A percentile compares a stretch with the other conserved stretches of the same genome.
Evolutionary conservation across 30 jellyfish, hydroid and myxozoan genomes (phyloP).

Genomic region (Aurelia coerulea): DNA sequence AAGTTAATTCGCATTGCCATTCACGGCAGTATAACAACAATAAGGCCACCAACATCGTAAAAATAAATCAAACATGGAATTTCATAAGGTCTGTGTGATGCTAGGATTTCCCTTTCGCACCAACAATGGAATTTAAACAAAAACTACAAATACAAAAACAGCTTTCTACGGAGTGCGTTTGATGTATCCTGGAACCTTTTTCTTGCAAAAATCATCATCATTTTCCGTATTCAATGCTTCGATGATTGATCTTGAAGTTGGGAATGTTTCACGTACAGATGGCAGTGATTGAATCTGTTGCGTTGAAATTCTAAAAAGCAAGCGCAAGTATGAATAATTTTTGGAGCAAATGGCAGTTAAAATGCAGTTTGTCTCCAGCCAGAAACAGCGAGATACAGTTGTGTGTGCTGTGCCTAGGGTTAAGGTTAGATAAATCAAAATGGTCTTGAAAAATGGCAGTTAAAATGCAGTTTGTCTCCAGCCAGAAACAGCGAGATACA

Average conservation of each 20-base stretch:
- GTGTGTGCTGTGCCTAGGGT: too few species aligned
- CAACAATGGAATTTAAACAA: too few species aligned
- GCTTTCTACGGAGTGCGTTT: constrained; percentile 28
- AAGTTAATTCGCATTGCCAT: not conserved
- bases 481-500: too few species aligned
- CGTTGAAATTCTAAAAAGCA: constrained; percentile 20
- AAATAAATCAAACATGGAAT: not conserved
- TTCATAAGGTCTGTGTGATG: too few species aligned
- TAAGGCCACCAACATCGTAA: not conserved
- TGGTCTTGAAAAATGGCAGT: not conserved
- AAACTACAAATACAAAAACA: too few species aligned
- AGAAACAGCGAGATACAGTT: too few species aligned
- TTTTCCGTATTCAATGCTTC: constrained; percentile 82
- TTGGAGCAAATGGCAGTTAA: not conserved
- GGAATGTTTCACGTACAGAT: constrained; percentile 78
- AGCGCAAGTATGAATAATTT: not conserved
- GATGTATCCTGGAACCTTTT: constrained; percentile 44
- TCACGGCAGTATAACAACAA: not conserved
- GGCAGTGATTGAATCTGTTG: constrained; percentile 69
- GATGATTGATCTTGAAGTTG: constrained; percentile 73
- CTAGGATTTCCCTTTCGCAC: too few species aligned
- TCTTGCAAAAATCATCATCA: constrained; percentile 67
- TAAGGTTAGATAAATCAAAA: too few species aligned
- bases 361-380: too few species aligned
- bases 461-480: too few species aligned